Base-by-base conservation (phyloP, 2,113 vertebrate species). In the Microcebus ravelobensis region DNA sequence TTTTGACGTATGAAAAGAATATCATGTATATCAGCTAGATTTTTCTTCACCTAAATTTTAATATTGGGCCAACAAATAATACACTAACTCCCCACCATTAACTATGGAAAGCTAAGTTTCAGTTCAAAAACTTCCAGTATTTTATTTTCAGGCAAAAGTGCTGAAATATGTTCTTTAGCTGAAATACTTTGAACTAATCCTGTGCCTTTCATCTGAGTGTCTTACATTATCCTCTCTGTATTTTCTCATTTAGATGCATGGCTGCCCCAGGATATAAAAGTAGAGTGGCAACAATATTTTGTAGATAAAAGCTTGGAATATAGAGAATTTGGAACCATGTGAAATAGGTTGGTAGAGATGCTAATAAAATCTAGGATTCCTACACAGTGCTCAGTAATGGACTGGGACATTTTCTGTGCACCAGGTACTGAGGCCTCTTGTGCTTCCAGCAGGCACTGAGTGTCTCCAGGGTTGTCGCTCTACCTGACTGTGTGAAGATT, bases 221-320 rank as follows among this genome's bases (percentile, higher is more conserved):
- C 48, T 87, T 48, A 27, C 8, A 63, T 10, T 39, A 27, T 59
- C 21, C 42, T 84, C 2, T 0, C 6, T 3, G 4, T 82, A n/a
- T 85, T 96, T 92, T 96, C 68, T 90, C 73, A 73, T 88, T 96
- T 77, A 82, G 59, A 63, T 10, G 67, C 25, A n/a, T 25, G 10
- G 55, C 39, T 96, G 61, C 85, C 77, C 61, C 85, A 91, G 81
- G 61, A 90, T n/a, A 73, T 15, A 68, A 5, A 45, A 89, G 23
- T 42, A 67, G 57, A 65, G 13, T 31, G 3, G 45, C 17, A 48
- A 29, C 27, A 48, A 8, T 83, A 12, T 36, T 97, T 88, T 89
- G 59, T 63, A 93, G 67, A 85, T 79, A 68, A 85, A 90, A 6
- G 27, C 20, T 87, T 95, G 23, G 8, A 84, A 82, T 65, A 73